Conservation (phyloP, 2,113 vertebrate genomes). For the Corydoras sp. region DNA sequence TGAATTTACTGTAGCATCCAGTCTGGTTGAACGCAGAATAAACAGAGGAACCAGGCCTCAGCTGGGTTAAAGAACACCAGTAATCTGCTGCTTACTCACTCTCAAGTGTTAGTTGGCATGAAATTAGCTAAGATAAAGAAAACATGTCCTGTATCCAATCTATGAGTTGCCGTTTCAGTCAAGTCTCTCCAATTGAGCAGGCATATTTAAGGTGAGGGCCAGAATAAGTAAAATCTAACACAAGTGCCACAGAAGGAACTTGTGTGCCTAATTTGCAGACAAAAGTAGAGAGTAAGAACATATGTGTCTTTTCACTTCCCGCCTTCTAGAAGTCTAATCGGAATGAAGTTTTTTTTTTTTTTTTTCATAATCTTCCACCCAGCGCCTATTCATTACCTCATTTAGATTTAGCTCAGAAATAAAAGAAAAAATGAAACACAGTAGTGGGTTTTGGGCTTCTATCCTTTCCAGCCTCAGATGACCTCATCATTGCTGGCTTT, state of each 20-base stretch:
- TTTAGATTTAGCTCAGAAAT: slow-evolving; percentile 20
- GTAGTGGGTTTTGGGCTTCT: slow-evolving; percentile 34
- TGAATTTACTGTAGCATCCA: slow-evolving; percentile 40
- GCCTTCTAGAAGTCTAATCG: slow-evolving; percentile 47
- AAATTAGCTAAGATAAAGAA: neutral
- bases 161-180: slow-evolving; percentile 9
- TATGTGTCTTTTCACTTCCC: neutral
- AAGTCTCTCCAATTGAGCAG: neutral
- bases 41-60: slow-evolving; percentile 16
- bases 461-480: slow-evolving; percentile 43
- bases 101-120: slow-evolving; percentile 13
- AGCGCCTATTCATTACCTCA: slow-evolving; percentile 4
- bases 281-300: slow-evolving; percentile 28
- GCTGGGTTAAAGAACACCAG: slow-evolving; percentile 28
- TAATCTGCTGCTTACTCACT: slow-evolving; percentile 32
- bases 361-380: slow-evolving; percentile 39
- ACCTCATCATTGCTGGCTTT: slow-evolving; percentile 52
- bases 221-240: no score
- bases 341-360: slow-evolving; percentile 46
- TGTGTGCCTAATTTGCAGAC: no score
- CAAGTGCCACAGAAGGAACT: no score
- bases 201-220: no score
- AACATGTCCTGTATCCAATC: slow-evolving; percentile 5
- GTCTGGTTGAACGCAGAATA: slow-evolving; percentile 8
- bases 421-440: slow-evolving; percentile 26